Conservation (phyloP, 2,797 vertebrate species). For the Pygocentrus nattereri region DNA sequence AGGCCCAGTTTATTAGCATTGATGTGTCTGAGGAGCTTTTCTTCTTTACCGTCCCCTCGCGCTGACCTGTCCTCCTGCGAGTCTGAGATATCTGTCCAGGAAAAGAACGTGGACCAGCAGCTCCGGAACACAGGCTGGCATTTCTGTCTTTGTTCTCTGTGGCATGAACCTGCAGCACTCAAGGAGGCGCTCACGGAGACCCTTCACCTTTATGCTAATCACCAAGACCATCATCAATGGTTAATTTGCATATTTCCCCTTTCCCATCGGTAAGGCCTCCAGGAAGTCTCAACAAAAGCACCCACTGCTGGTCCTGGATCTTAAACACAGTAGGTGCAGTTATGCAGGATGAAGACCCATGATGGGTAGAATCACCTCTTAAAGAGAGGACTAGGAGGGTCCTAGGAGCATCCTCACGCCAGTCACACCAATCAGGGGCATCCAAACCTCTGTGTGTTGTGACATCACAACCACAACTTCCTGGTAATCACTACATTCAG, state of each 20-base stretch:
- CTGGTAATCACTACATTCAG: too few species aligned
- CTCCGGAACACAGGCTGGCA: constrained; percentile 74
- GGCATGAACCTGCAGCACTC: constrained; percentile 75
- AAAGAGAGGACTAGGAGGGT: neutral
- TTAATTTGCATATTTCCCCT: constrained; percentile 72
- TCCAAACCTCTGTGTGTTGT: too few species aligned
- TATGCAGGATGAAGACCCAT: neutral
- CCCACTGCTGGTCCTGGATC: constrained; percentile 82
- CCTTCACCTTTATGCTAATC: constrained; percentile 81
- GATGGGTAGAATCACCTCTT: neutral
- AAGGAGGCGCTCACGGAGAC: constrained; percentile 71
- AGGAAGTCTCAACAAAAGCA: constrained; percentile 62
- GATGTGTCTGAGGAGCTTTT: constrained; percentile 65
- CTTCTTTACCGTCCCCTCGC: constrained; percentile 63
- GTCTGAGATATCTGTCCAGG: constrained; percentile 64
- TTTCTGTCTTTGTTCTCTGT: constrained; percentile 77
- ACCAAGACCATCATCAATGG: constrained; percentile 67
- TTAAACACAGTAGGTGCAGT: constrained; percentile 90
- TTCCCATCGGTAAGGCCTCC: constrained; percentile 65
- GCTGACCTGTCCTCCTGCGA: constrained; percentile 64
- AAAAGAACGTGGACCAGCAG: constrained; percentile 65
- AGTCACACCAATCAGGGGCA: too few species aligned
- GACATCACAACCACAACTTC: too few species aligned
- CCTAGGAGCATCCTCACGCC: too few species aligned
- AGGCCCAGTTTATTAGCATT: constrained; percentile 61